Percentiles rank a stretch among this genome's conserved stretches.
These are phyloP conservation scores for Tetragonisca angustula DNA, from an alignment of 2,888 invertebrate species.

Conservation along the genomic window DNA sequence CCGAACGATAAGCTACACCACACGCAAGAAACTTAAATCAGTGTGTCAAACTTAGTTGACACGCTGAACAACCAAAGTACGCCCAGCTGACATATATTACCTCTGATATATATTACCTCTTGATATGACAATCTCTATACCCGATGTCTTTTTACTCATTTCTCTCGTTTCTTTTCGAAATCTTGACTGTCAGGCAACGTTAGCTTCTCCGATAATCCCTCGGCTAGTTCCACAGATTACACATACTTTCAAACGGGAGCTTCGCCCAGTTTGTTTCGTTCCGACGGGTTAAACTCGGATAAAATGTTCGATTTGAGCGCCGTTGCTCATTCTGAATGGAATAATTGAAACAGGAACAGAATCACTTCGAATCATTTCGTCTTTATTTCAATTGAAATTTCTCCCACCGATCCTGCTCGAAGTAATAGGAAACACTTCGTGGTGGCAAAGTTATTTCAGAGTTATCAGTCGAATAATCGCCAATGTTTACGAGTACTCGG, in stretches of 20 bases:
- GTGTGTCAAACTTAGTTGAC: constrained; percentile 22
- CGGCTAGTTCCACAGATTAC: too few species aligned
- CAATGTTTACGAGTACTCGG: too few species aligned
- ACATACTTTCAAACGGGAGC: too few species aligned
- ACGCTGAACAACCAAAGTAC: background rate
- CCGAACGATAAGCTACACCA: constrained; percentile 11
- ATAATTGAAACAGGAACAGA: too few species aligned
- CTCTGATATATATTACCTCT: background rate
- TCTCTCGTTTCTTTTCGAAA: background rate
- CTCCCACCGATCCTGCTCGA: too few species aligned
- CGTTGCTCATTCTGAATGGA: too few species aligned
- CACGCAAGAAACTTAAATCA: background rate
- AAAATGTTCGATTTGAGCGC: background rate
- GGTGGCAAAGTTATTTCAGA: background rate
- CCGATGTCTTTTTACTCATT: background rate
- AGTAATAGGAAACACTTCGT: too few species aligned
- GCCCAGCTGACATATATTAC: background rate
- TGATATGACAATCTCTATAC: background rate
- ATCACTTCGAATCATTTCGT: too few species aligned
- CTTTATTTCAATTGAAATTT: too few species aligned
- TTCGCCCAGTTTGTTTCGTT: too few species aligned
- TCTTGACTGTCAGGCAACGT: too few species aligned
- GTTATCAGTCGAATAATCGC: background rate
- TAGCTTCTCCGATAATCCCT: too few species aligned
- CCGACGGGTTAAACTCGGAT: background rate